Evolutionary conservation across 2,113 vertebrate species (phyloP).

Genomic region (Colius striatus): DNA sequence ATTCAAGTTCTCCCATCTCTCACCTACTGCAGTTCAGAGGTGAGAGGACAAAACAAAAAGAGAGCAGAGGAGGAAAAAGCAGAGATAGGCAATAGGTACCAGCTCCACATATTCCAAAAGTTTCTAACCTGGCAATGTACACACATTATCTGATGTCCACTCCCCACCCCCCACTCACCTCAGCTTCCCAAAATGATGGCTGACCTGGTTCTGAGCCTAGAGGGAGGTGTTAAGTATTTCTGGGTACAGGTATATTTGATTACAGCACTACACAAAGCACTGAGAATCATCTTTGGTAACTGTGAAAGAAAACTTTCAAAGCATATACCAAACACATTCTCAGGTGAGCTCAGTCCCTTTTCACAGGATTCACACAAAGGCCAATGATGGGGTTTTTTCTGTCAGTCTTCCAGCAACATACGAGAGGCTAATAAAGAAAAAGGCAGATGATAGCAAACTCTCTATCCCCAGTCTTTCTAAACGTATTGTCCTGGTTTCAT

Average conservation of each 20-base stretch:
- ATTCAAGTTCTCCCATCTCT: not conserved
- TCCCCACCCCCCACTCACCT: fast-evolving
- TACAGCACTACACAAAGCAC: not conserved
- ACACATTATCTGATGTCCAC: not conserved
- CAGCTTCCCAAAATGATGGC: not conserved
- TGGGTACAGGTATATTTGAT: not conserved
- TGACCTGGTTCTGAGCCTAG: not conserved
- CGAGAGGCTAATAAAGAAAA: not conserved
- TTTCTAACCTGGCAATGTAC: not conserved
- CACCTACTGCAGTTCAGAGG: not conserved
- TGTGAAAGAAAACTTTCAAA: not conserved
- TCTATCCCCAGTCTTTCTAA: not conserved
- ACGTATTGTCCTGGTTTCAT: no score
- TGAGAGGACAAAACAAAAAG: not conserved
- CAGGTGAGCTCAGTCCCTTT: not conserved
- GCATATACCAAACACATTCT: not conserved
- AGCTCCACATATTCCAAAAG: not conserved
- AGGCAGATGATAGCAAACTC: not conserved
- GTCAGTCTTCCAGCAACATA: not conserved
- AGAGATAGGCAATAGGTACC: not conserved
- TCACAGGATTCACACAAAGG: not conserved
- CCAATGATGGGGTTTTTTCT: fast-evolving
- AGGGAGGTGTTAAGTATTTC: not conserved
- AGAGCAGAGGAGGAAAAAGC: not conserved
- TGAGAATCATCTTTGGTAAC: not conserved